A percentile compares a stretch with the other conserved stretches of the same genome.
Conservation (phyloP, 2,113 vertebrate genomes). For the Tachysurus fulvidraco region DNA sequence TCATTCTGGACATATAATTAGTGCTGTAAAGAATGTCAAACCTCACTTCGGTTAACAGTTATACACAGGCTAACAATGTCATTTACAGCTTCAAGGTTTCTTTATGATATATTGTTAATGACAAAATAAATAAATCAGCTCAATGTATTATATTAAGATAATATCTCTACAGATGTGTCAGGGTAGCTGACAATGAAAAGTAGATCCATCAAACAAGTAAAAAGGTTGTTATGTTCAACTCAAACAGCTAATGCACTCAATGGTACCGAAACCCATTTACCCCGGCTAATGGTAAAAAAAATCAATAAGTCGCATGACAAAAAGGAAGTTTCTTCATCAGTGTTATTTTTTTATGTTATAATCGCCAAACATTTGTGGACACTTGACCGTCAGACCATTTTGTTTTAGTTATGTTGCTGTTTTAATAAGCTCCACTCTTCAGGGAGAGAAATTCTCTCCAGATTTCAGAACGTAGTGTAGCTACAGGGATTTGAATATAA, state of each 20-base stretch:
- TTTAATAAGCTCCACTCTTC: not conserved
- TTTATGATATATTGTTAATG: not conserved
- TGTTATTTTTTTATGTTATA: not conserved
- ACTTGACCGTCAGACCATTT: not conserved
- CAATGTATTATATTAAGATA: not conserved
- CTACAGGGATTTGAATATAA: not conserved
- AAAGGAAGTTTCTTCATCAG: not conserved
- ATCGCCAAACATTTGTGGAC: not conserved
- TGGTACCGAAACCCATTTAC: not conserved
- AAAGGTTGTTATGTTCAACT: not conserved
- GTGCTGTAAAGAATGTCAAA: not conserved
- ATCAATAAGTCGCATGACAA: not conserved
- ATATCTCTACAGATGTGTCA: not conserved
- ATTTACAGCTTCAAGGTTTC: not conserved
- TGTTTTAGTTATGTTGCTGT: not conserved
- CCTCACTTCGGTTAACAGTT: not conserved
- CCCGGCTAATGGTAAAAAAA: not conserved
- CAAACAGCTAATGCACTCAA: not conserved
- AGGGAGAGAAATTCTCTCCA: not conserved
- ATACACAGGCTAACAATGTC: not conserved
- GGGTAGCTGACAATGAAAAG: not conserved
- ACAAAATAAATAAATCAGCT: not conserved
- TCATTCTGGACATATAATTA: not conserved
- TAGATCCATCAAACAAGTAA: not conserved
- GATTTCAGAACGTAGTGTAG: not conserved